A percentile compares a stretch with the other conserved stretches of the same genome.
These are phyloP conservation scores for Seriola quinqueradiata DNA, from an alignment of 2,113 vertebrate genomes.

Conservation along the genomic window DNA sequence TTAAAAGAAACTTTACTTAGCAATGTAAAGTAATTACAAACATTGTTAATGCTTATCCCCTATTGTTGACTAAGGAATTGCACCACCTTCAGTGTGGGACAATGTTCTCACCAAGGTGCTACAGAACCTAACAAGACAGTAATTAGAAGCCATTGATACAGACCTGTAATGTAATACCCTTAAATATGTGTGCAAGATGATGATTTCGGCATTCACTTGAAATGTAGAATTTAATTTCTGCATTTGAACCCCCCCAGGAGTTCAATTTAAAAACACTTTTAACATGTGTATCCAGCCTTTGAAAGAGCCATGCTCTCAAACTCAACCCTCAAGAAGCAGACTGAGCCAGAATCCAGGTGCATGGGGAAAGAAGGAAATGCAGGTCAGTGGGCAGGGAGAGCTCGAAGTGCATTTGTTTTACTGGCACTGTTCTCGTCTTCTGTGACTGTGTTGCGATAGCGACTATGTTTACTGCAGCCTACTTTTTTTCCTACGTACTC, in stretches of 20 bases:
- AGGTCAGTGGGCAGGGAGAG: slow-evolving; percentile 69
- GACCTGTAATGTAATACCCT: not conserved
- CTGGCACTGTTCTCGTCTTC: slow-evolving; percentile 62
- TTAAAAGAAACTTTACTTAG: not conserved
- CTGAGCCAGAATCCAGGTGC: slow-evolving; percentile 54
- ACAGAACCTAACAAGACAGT: not conserved
- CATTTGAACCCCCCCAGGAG: not conserved
- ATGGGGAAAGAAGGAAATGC: slow-evolving; percentile 50
- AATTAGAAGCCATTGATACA: not conserved
- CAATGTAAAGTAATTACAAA: not conserved
- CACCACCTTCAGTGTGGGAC: not conserved
- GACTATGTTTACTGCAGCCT: slow-evolving; percentile 67
- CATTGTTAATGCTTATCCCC: not conserved
- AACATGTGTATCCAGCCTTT: slow-evolving; percentile 17
- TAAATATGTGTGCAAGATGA: not conserved
- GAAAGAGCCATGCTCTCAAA: slow-evolving; percentile 24
- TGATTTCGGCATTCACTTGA: not conserved
- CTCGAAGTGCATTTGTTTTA: slow-evolving; percentile 66
- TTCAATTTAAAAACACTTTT: not conserved
- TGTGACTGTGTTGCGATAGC: slow-evolving; percentile 54
- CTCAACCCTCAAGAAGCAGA: slow-evolving; percentile 17
- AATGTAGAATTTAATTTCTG: slow-evolving; percentile 5
- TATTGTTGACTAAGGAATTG: too few relatives aligned
- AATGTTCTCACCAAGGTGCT: not conserved
- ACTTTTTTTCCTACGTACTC: slow-evolving; percentile 54